These are phyloP conservation scores for Pseudachorutes palmiensis DNA, from an alignment of 1,140 invertebrate genomes.

Conservation along the genomic window DNA sequence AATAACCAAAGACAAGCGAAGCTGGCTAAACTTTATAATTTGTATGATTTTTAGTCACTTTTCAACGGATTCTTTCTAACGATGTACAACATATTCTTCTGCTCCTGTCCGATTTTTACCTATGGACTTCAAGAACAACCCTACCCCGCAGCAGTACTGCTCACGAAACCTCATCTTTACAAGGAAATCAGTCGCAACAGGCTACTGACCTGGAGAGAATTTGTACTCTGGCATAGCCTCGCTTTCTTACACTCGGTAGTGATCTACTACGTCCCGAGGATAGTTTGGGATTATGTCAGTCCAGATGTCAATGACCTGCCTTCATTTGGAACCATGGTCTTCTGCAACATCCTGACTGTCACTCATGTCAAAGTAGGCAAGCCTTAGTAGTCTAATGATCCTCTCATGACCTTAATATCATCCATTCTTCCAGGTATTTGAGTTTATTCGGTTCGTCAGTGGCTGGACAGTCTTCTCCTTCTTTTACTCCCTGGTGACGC, in stretches of 20 bases:
- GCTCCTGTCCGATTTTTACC: conserved; percentile 58
- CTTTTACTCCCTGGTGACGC: conserved; percentile 52
- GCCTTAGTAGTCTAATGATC: conserved; percentile 9
- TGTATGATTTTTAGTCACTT: conserved; percentile 46
- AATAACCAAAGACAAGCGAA: conserved; percentile 45
- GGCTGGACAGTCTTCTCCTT: conserved; percentile 51
- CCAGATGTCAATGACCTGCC: conserved; percentile 44
- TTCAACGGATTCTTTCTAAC: conserved; percentile 66
- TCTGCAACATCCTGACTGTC: conserved; percentile 46
- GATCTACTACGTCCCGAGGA: conserved; percentile 49
- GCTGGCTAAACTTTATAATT: background rate
- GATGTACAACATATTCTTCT: conserved; percentile 65
- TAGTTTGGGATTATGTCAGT: conserved; percentile 42
- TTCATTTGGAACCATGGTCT: conserved; percentile 47
- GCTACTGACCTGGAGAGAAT: conserved; percentile 54
- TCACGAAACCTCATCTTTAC: conserved; percentile 61
- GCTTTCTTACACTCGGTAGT: conserved; percentile 52
- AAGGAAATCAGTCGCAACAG: conserved; percentile 55
- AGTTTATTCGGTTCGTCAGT: conserved; percentile 45
- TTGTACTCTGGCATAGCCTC: conserved; percentile 54
- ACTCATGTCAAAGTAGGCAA: conserved; percentile 49
- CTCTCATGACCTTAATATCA: conserved; percentile 21
- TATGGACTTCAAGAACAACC: conserved; percentile 65
- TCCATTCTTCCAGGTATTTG: conserved; percentile 48
- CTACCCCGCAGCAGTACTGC: conserved; percentile 50